phyloP scores from a whole-genome alignment of 2,888 invertebrate genomes.

The Lasius fuliginosus region DNA sequence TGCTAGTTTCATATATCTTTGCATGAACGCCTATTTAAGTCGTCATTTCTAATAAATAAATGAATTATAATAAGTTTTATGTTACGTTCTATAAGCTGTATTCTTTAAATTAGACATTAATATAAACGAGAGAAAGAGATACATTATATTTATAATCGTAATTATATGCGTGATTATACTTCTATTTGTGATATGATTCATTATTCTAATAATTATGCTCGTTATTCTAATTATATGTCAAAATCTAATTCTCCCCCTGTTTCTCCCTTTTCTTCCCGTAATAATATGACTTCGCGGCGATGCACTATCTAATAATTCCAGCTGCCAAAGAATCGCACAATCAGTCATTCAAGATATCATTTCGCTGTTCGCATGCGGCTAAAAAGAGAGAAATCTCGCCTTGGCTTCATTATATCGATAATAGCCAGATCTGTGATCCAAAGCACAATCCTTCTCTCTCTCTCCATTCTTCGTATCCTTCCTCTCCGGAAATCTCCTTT shows the following conservation, averaged over 20 bases:
- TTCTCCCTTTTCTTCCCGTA: background rate
- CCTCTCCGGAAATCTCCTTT: background rate
- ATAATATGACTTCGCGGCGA: constrained; percentile 44
- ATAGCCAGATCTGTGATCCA: constrained; percentile 74
- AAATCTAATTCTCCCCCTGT: background rate
- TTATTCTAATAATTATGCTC: background rate
- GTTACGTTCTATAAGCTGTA: background rate
- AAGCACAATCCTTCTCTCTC: constrained; percentile 62
- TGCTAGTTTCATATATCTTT: background rate
- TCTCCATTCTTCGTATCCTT: background rate
- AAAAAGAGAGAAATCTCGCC: constrained; percentile 80
- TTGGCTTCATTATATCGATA: constrained; percentile 82
- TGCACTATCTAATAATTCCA: constrained; percentile 24
- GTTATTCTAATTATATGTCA: constrained; percentile 32
- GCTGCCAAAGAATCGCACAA: constrained; percentile 66
- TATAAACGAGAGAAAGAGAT: background rate
- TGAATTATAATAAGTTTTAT: background rate
- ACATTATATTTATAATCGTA: background rate
- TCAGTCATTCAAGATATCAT: constrained; percentile 75
- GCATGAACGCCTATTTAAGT: background rate
- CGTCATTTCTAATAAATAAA: background rate
- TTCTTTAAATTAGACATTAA: background rate
- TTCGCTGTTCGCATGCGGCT: constrained; percentile 63
- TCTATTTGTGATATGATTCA: background rate
- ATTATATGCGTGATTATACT: background rate